Conservation (phyloP, 2,113 vertebrate species). For the Dipodomys spectabilis region DNA sequence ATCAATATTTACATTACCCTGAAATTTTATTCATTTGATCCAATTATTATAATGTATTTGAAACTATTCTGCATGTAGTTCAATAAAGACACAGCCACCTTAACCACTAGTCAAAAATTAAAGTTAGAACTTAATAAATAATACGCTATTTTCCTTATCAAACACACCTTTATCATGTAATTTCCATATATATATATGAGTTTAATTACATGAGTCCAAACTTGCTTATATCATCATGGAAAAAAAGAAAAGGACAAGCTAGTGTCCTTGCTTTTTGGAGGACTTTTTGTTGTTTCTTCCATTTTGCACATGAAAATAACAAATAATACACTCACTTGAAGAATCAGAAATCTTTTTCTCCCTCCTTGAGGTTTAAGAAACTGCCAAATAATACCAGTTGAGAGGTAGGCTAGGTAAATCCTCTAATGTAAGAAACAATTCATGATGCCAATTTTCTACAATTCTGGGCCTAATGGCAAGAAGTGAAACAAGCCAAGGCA, state of each 20-base stretch:
- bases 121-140: background rate
- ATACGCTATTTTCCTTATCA: background rate
- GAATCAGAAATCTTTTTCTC: slow-evolving; percentile 15
- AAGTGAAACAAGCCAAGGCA: too few relatives aligned
- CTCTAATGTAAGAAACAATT: background rate
- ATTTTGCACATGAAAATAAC: slow-evolving; percentile 10
- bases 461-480: background rate
- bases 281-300: background rate
- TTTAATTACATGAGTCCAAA: background rate
- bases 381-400: background rate
- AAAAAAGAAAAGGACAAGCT: background rate
- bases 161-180: background rate
- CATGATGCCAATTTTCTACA: background rate
- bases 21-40: background rate
- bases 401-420: background rate
- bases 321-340: slow-evolving; percentile 20
- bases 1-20: background rate
- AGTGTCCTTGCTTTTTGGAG: background rate
- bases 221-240: background rate
- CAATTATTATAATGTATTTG: background rate
- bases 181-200: background rate
- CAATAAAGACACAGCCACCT: background rate
- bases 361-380: too few relatives aligned
- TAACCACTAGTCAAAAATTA: background rate
- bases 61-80: background rate